Base-by-base conservation (phyloP, 2,113 vertebrate species). In the Thinocorus orbignyianus region DNA sequence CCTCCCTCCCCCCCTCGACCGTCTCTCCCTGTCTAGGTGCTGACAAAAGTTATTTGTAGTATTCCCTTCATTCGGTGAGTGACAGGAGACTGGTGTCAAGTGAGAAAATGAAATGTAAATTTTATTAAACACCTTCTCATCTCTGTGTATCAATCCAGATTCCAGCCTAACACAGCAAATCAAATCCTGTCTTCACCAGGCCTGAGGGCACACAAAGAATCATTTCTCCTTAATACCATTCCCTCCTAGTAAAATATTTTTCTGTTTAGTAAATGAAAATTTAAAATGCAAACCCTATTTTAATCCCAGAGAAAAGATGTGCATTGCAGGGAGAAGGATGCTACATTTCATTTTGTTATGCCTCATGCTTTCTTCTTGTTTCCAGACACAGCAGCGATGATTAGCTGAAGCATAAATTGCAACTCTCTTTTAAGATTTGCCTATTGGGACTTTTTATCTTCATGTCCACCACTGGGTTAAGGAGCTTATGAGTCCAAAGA, bases 41-140 rank as follows among this genome's bases (percentile, higher is more conserved):
- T 97, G 97, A 98, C 97, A 97, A 97, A 98, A 98, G 91, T 97
- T 97, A 98, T 98, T 98, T 98, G 97, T 97, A 66, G 83, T 95
- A 90, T 96, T 95, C 96, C 97, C 96, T 97, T 98, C 96, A 97
- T 93, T 95, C 88, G 58, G 72, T 98, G 98, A 98, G 97, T 98
- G 98, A 98, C 98, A 98, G 98, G 97, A 98, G 98, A 98, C 98
- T 96, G 97, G 97, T 98, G 98, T 98, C 98, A 98, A 98, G 97
- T 98, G 98, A 98, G 98, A 98, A 98, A 98, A 99, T 98, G 98
- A 98, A 98, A 98, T 98, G 98, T 98, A 98, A 98, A 98, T 98
- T 98, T 98, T 98, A 98, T 98, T 98, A 98, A 98, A 98, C 98
- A 98, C 97, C 97, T 97, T 98, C 98, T 98, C 98, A 98, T 98